Conservation (phyloP, 2,888 invertebrate species). For the Liodrosophila aerea region DNA sequence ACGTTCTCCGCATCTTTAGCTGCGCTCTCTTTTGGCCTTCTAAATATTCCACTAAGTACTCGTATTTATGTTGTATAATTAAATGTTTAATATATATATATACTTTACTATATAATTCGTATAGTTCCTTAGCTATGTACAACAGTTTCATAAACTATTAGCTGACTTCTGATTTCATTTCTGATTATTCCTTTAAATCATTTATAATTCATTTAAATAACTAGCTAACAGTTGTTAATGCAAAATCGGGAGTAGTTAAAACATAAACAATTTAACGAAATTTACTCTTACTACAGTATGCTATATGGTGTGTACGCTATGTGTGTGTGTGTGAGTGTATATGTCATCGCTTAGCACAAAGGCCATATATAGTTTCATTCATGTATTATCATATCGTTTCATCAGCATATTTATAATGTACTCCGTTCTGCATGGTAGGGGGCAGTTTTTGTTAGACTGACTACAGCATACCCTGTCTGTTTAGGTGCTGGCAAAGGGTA, state of each 20-base stretch:
- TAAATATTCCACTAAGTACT: conserved; percentile 39
- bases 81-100: conserved; percentile 31
- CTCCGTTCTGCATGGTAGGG: too few species aligned
- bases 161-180: conserved; percentile 32
- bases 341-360: conserved; percentile 41
- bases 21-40: conserved; percentile 7
- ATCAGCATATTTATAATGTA: conserved; percentile 13
- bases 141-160: conserved; percentile 74
- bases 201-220: conserved; percentile 68
- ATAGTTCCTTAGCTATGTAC: conserved; percentile 61
- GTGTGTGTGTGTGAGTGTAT: conserved; percentile 11
- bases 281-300: conserved; percentile 38
- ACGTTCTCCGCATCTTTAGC: conserved; percentile 37
- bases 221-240: conserved; percentile 70
- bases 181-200: conserved; percentile 52
- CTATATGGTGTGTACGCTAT: conserved; percentile 7
- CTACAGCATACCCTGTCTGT: conserved; percentile 30
- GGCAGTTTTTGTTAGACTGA: neutral
- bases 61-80: conserved; percentile 37
- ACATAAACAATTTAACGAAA: conserved; percentile 59
- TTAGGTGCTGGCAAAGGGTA: too few species aligned
- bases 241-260: conserved; percentile 42
- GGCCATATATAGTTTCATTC: conserved; percentile 43
- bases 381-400: conserved; percentile 16
- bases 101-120: conserved; percentile 22